phyloP scores from a whole-genome alignment of 2,888 invertebrate species.

The Orthosia incerta region DNA sequence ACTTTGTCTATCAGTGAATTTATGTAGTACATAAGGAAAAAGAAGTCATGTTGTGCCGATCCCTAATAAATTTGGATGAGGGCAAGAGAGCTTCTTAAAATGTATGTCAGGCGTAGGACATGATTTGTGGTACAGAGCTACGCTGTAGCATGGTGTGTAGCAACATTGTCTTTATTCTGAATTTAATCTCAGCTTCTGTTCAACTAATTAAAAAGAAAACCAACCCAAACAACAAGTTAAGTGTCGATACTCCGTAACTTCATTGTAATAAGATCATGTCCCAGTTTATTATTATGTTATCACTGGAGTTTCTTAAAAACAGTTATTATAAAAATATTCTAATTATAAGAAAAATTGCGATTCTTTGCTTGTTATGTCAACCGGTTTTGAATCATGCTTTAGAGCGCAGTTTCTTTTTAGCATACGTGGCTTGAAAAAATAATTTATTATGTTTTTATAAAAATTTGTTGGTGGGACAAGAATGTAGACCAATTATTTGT shows the following conservation, averaged over 20 bases:
- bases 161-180: too few relatives aligned
- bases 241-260: too few relatives aligned
- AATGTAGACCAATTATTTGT: neutral
- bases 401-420: conserved; percentile 3
- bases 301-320: neutral
- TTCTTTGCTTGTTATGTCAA: conserved; percentile 27
- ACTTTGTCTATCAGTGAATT: too few relatives aligned
- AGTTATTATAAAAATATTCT: neutral
- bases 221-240: too few relatives aligned
- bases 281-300: neutral
- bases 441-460: neutral
- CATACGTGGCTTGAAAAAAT: neutral
- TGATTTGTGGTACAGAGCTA: too few relatives aligned
- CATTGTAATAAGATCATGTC: neutral
- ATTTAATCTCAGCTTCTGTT: too few relatives aligned
- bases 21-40: too few relatives aligned
- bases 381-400: conserved; percentile 17
- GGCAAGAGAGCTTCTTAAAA: too few relatives aligned
- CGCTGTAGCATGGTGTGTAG: too few relatives aligned
- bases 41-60: too few relatives aligned
- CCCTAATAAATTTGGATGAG: too few relatives aligned
- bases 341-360: conserved; percentile 23
- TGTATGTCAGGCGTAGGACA: too few relatives aligned
- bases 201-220: neutral
- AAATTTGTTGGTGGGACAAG: neutral